Percentiles rank a stretch among this genome's conserved stretches.
Evolutionary conservation across 2,113 vertebrate genomes (phyloP).

Genomic region (Echinops telfairi): DNA sequence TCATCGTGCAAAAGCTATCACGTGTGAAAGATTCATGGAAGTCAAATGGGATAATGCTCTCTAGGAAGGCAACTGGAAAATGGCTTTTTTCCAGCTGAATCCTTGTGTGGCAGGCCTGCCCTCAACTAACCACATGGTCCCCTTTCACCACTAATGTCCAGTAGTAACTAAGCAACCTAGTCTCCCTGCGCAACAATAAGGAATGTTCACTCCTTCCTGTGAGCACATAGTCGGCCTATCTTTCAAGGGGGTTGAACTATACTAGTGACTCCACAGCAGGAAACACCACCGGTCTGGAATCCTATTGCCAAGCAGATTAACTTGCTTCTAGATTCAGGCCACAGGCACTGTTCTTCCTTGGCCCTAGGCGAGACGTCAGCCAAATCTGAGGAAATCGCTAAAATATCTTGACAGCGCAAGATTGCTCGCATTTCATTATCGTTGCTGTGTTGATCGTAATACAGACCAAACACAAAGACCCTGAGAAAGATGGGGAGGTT

Average conservation of each 20-base stretch:
- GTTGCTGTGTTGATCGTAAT: slow-evolving; percentile 44
- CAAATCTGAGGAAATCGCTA: slow-evolving; percentile 39
- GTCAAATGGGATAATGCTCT: neutral
- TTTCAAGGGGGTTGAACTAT: slow-evolving; percentile 35
- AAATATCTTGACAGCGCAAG: slow-evolving; percentile 55
- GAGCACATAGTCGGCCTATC: slow-evolving; percentile 16
- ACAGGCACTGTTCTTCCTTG: neutral
- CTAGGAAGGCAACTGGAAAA: slow-evolving; percentile 42
- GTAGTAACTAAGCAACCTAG: neutral
- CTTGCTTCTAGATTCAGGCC: slow-evolving; percentile 47
- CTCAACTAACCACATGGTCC: neutral
- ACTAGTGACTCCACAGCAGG: slow-evolving; percentile 18
- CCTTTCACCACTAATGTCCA: neutral
- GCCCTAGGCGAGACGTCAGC: slow-evolving; percentile 18
- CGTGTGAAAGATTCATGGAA: neutral
- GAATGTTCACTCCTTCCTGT: neutral
- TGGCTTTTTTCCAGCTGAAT: neutral
- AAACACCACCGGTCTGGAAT: slow-evolving; percentile 29
- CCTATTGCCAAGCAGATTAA: slow-evolving; percentile 6
- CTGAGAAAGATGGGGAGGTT: slow-evolving; percentile 55
- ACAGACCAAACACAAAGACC: slow-evolving; percentile 47
- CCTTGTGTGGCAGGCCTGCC: neutral
- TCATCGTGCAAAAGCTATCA: slow-evolving; percentile 2
- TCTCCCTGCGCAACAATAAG: neutral
- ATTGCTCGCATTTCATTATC: slow-evolving; percentile 66